Base-by-base conservation (phyloP, 2,113 vertebrate species). In the Sisor rabdophorus region DNA sequence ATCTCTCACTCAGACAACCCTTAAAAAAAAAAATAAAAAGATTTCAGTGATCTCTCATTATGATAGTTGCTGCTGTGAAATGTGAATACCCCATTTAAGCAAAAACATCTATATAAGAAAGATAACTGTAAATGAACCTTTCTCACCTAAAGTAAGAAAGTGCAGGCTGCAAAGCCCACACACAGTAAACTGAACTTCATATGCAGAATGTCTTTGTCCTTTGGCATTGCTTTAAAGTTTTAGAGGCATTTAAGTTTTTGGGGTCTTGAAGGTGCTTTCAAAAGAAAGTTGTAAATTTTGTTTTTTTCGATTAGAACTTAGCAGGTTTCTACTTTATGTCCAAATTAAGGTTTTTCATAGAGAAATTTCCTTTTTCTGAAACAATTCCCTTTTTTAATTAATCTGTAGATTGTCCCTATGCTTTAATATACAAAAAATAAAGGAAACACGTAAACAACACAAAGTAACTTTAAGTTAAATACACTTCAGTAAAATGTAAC, bases 1-100 rank as follows among this genome's bases (percentile, higher is more conserved):
- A 88, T 86, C 85, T 50, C 15, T 69, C 85, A 85, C 84, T 0
- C 47, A 76, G 84, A 44, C 73, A 82, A 79, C 75, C 15, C 5
- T 11, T 32, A 9, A 30, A 83, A 78, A 79, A 75, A 4, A 22
- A 83, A 72, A 79, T 1, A 20, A 36, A 32, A 80, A 78, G 6
- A 26, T 82, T 75, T 80, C 71, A 9, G 15, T 73, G 13, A 17
- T 74, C 30, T 59, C 55, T 47, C 36, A 59, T 60, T 64, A 48
- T 28, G 0, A 53, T 20, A 64, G 72, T 15, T 61, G 26, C 58
- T 36, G n/a, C n/a, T n/a, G n/a, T n/a, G n/a, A n/a, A n/a, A n/a
- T n/a, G n/a, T n/a, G n/a, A n/a, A n/a, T n/a, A n/a, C n/a, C n/a
- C n/a, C n/a, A n/a, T n/a, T n/a, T n/a, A n/a, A n/a, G n/a, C n/a